A percentile compares a stretch with the other conserved stretches of the same genome.
Conservation (phyloP, 23 tunicate genomes). For the Trididemnum clinides region DNA sequence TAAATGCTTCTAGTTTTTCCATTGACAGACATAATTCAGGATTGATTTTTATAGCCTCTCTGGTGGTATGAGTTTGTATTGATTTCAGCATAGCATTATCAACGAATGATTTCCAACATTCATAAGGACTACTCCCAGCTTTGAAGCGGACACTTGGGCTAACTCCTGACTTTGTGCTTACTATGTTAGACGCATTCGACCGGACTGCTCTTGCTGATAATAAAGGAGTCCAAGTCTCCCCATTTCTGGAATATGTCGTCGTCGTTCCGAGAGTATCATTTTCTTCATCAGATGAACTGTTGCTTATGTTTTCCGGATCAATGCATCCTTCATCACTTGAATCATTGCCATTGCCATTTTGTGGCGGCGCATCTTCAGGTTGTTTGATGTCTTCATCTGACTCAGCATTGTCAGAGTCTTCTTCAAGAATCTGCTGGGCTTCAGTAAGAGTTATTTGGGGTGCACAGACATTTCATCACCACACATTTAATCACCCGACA, state of each 20-base stretch:
- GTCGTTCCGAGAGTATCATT: not conserved
- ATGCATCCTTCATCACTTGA: too few relatives aligned
- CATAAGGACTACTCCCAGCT: not conserved
- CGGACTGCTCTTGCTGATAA: too few relatives aligned
- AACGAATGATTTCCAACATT: slow-evolving; percentile 9
- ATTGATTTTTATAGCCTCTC: slow-evolving; percentile 23
- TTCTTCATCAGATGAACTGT: slow-evolving; percentile 15
- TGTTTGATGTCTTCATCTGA: slow-evolving; percentile 6
- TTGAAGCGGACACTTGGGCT: not conserved
- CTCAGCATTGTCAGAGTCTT: not conserved
- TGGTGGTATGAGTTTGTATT: slow-evolving; percentile 5
- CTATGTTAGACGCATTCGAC: slow-evolving; percentile 27
- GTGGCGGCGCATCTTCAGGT: too few relatives aligned
- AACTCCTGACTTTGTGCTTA: slow-evolving; percentile 9
- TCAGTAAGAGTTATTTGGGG: too few relatives aligned
- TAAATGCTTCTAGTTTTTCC: slow-evolving; percentile 27
- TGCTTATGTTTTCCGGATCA: not conserved
- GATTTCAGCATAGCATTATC: not conserved
- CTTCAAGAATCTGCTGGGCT: not conserved
- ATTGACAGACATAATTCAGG: not conserved
- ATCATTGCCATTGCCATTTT: too few relatives aligned
- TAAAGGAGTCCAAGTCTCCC: slow-evolving; percentile 9
- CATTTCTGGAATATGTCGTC: not conserved
- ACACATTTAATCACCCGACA: too few relatives aligned
- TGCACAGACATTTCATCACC: too few relatives aligned